phyloP scores from a whole-genome alignment of 2,888 invertebrate genomes.

The Clostera curtula region DNA sequence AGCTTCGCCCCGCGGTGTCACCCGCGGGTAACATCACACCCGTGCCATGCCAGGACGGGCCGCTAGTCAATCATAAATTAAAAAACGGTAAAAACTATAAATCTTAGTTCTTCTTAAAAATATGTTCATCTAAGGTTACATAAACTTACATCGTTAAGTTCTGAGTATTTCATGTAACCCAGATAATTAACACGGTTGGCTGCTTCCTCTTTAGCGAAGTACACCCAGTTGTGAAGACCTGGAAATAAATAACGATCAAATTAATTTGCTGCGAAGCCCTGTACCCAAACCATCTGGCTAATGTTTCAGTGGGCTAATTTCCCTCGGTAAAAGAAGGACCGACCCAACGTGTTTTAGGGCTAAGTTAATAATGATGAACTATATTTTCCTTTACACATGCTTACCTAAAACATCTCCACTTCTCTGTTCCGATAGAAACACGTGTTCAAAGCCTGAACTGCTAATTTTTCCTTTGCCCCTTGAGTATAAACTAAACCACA shows the following conservation, averaged over 20 bases:
- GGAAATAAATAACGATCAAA: slow-evolving; percentile 17
- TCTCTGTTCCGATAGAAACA: slow-evolving; percentile 91
- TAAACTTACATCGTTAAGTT: slow-evolving; percentile 81
- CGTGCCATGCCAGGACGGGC: no score
- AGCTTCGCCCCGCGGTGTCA: no score
- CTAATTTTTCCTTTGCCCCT: slow-evolving; percentile 85
- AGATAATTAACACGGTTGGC: slow-evolving; percentile 83
- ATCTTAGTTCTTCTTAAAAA: no score
- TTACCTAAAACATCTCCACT: slow-evolving; percentile 80
- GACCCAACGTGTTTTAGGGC: no score
- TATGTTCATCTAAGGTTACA: no score
- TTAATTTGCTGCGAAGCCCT: neutral
- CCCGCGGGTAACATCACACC: no score
- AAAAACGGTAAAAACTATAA: no score
- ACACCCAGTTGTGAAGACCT: slow-evolving; percentile 95
- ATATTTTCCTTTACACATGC: neutral
- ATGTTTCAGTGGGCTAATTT: no score
- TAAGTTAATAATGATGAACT: no score
- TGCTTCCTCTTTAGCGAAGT: slow-evolving; percentile 85
- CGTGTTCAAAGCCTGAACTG: slow-evolving; percentile 94
- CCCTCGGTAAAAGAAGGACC: no score
- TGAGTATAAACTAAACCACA: slow-evolving; percentile 90
- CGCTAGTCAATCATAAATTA: no score
- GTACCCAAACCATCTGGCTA: no score
- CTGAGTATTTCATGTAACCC: slow-evolving; percentile 83